Percentiles rank a stretch among this genome's conserved stretches.
Evolutionary conservation across 2,888 invertebrate genomes (phyloP).

Genomic region (Nephrotoma flavescens): DNA sequence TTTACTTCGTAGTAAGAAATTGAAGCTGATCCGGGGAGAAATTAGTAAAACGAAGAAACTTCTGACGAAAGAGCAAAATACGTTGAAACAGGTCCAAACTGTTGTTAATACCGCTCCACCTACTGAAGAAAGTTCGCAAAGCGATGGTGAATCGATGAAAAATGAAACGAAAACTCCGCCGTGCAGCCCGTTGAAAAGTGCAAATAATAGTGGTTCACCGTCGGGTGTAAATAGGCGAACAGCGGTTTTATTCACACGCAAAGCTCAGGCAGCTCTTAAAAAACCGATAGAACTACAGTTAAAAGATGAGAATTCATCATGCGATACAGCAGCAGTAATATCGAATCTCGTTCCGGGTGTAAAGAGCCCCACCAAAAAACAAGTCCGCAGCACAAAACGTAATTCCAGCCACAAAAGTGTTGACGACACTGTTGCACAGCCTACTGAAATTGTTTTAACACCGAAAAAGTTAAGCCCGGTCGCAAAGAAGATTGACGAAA

Average conservation of each 20-base stretch:
- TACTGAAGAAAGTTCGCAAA: conserved; percentile 26
- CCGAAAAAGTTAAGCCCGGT: background rate
- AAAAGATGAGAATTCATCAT: conserved; percentile 15
- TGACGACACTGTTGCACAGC: background rate
- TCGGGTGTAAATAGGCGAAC: conserved; percentile 37
- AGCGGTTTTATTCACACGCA: conserved; percentile 63
- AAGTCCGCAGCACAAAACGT: conserved; percentile 23
- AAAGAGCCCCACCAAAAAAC: conserved; percentile 26
- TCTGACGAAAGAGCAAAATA: conserved; percentile 23
- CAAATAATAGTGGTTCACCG: conserved; percentile 22
- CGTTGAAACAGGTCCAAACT: conserved; percentile 5
- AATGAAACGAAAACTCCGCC: conserved; percentile 27
- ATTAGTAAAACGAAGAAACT: conserved; percentile 38
- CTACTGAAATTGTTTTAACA: background rate
- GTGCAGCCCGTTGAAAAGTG: conserved; percentile 29
- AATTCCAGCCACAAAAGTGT: conserved; percentile 19
- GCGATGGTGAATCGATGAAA: conserved; percentile 16
- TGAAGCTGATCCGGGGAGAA: conserved; percentile 41
- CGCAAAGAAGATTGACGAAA: background rate
- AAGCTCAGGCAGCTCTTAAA: conserved; percentile 44
- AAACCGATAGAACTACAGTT: conserved; percentile 19
- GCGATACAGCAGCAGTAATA: conserved; percentile 8
- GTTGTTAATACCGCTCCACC: background rate
- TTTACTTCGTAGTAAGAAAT: conserved; percentile 39
- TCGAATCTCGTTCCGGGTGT: conserved; percentile 10